Evolutionary conservation across 2,888 invertebrate genomes (phyloP).

Genomic region (Therioaphis trifolii): DNA sequence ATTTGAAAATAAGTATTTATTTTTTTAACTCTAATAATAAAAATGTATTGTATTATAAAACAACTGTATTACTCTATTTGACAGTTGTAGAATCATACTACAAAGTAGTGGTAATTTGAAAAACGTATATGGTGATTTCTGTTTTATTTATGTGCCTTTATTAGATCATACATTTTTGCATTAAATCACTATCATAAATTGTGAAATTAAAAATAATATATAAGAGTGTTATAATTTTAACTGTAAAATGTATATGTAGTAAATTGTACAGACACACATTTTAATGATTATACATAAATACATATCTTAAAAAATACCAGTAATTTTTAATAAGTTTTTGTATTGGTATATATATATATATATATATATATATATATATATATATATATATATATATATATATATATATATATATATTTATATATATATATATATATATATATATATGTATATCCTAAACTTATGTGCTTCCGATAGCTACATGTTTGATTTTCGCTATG

Average conservation of each 20-base stretch:
- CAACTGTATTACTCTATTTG: background rate
- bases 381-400: too few relatives aligned
- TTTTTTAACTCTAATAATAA: background rate
- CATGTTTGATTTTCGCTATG: constrained; percentile 11
- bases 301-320: background rate
- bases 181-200: background rate
- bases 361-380: too few relatives aligned
- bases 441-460: too few relatives aligned
- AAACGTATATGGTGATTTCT: constrained; percentile 17
- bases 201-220: background rate
- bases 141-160: background rate
- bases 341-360: background rate
- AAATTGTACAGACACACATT: background rate
- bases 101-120: background rate
- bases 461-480: too few relatives aligned
- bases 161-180: background rate
- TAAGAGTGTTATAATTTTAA: background rate
- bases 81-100: background rate
- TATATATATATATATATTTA: too few relatives aligned
- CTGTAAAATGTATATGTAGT: background rate
- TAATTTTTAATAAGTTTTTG: constrained; percentile 29
- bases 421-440: too few relatives aligned
- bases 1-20: background rate
- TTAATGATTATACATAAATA: background rate
- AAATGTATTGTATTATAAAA: background rate